Evolutionary conservation across 2,797 vertebrate genomes (phyloP).

Genomic region (Sibirionetta formosa): DNA sequence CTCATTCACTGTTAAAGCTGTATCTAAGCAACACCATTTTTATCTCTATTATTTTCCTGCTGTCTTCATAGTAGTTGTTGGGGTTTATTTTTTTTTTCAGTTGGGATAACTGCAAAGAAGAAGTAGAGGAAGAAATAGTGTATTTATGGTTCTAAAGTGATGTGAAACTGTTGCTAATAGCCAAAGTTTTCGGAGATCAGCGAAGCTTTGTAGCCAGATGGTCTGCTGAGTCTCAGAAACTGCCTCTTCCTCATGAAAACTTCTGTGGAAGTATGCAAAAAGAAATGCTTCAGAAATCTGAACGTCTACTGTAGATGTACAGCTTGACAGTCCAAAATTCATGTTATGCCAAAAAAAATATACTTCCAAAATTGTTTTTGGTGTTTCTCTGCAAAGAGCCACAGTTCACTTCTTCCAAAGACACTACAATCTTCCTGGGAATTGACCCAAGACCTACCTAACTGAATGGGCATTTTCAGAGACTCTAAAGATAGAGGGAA

Average conservation of each 20-base stretch:
- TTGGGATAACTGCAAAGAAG: neutral
- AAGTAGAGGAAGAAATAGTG: neutral
- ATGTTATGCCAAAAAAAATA: neutral
- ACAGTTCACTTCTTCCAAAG: neutral
- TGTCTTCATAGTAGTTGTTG: neutral
- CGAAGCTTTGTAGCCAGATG: neutral
- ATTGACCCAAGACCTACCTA: neutral
- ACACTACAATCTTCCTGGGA: neutral
- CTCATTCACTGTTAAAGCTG: neutral
- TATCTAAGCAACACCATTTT: neutral
- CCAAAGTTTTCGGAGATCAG: neutral
- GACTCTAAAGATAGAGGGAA: neutral
- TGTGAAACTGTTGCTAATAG: neutral
- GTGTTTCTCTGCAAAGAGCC: neutral
- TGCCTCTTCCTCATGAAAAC: neutral
- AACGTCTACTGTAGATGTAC: neutral
- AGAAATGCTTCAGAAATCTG: neutral
- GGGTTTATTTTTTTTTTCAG: neutral
- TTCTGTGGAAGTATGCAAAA: neutral
- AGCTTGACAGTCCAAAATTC: conserved; percentile 13
- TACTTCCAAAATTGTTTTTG: conserved; percentile 8
- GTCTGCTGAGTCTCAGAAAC: neutral
- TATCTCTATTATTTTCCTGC: neutral
- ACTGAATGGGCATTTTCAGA: neutral
- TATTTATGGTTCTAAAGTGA: neutral